Conservation (phyloP, 2,797 vertebrate species). For the Trachurus trachurus region DNA sequence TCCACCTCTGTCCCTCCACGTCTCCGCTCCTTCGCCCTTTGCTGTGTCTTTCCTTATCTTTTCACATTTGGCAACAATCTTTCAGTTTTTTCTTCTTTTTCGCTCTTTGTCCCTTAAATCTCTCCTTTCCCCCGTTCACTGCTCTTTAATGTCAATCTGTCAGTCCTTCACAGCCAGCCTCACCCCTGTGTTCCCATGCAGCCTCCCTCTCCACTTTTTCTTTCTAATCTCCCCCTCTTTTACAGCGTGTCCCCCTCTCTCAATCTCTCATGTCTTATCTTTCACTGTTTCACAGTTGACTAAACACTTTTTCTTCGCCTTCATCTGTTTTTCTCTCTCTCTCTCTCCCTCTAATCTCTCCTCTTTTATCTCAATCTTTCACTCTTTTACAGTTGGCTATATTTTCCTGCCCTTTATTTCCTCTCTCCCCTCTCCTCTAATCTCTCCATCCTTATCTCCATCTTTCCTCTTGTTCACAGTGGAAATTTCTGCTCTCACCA, state of each 20-base stretch:
- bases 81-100: constrained; percentile 1
- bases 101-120: constrained; percentile 29
- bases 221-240: constrained; percentile 54
- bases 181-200: constrained; percentile 49
- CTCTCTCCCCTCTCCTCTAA: constrained; percentile 46
- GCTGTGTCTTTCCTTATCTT: constrained; percentile 15
- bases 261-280: constrained; percentile 70
- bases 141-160: constrained; percentile 53
- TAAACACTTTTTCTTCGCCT: constrained; percentile 72
- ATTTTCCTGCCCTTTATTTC: constrained; percentile 54
- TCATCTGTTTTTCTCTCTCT: constrained; percentile 46
- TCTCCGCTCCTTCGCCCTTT: constrained; percentile 15
- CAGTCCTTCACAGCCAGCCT: constrained; percentile 55
- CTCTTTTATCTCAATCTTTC: constrained; percentile 78
- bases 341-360: constrained; percentile 53
- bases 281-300: constrained; percentile 77
- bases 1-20: constrained; percentile 25
- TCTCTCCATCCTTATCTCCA: constrained; percentile 79
- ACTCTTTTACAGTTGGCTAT: constrained; percentile 69
- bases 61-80: constrained; percentile 46
- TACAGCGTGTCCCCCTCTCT: constrained; percentile 34
- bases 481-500: constrained; percentile 75
- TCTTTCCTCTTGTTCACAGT: constrained; percentile 73
- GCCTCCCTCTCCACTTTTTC: constrained; percentile 38
- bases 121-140: constrained; percentile 30